Base-by-base conservation (phyloP, 2,888 invertebrate species). In the Monochamus alternatus region DNA sequence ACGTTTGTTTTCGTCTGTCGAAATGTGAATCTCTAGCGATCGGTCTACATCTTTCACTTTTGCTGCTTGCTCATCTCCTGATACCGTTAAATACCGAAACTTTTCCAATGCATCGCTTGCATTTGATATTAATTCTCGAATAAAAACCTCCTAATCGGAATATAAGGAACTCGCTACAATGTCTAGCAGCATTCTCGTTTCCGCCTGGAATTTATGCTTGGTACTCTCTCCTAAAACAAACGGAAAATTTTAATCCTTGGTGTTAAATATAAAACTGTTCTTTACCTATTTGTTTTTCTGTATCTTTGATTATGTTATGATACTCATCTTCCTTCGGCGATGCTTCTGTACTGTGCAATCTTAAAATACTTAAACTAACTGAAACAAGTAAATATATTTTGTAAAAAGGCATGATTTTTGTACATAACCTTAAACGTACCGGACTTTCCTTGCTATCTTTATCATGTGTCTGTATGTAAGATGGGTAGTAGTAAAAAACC, bases 71-170 rank as follows among this genome's bases (percentile, higher is more conserved):
- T 86, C 86, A 32, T 92, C 90, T 3, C 91, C 89, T 4, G 91
- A 90, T 65, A 95, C 89, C 82, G 93, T 92, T 12, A 95, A 87
- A 85, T 97, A 98, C 1, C 98, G 91, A 81, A 98, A 93, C 88
- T 98, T 99, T 88, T 99, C 98, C 77, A 99, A 90, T 12, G 98
- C 98, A 92, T 99, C 98, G 88, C 97, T 98, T 0, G 98, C 96
- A 90, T 99, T 99, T 0, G 98, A 98, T 80, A 99, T 96, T 55
- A 99, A 89, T 88, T 99, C 98, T 81, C 98, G 92, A 10, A 99
- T 94, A 87, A 99, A 99, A 8, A 99, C 98, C 91, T 99, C 98
- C 89, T 98, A 98, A 84, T 99, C 98, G 0, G 98, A 98, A 89
- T 99, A 99, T 52, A 99, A 90, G 0, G 98, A 98, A 86, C 97